Conservation (phyloP, 2,888 invertebrate species). For the Blastobasis adustella region DNA sequence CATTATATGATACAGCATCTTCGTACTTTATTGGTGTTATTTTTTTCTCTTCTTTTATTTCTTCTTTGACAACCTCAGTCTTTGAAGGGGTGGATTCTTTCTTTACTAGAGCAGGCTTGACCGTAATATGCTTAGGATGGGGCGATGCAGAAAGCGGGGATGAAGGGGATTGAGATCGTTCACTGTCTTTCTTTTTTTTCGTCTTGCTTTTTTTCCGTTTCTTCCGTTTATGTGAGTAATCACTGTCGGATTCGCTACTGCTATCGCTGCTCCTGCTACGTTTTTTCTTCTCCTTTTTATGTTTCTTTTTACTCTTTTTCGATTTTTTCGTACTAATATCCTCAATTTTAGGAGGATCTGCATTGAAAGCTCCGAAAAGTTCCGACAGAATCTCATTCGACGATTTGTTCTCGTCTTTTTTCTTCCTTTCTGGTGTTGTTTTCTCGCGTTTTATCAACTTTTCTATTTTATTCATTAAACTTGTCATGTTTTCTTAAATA, state of each 20-base stretch:
- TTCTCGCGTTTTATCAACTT: constrained; percentile 62
- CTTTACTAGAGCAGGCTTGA: constrained; percentile 27
- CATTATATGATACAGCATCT: constrained; percentile 14
- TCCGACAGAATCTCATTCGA: constrained; percentile 89
- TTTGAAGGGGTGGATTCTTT: constrained; percentile 15
- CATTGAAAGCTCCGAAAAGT: constrained; percentile 85
- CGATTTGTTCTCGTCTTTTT: constrained; percentile 74
- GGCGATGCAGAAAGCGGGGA: constrained; percentile 38
- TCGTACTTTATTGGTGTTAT: constrained; percentile 34
- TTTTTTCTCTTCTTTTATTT: constrained; percentile 22
- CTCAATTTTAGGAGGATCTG: constrained; percentile 77
- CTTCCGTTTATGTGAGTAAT: constrained; percentile 71
- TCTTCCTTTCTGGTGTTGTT: constrained; percentile 56
- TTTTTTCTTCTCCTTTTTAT: constrained; percentile 76
- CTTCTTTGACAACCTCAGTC: constrained; percentile 20
- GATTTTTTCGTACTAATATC: constrained; percentile 52
- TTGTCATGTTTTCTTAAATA: constrained; percentile 36
- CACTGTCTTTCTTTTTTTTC: constrained; percentile 41
- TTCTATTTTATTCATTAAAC: constrained; percentile 61
- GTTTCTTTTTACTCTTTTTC: constrained; percentile 76
- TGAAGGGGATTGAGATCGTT: constrained; percentile 29
- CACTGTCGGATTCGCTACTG: constrained; percentile 54
- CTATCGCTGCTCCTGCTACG: constrained; percentile 54
- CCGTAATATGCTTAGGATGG: constrained; percentile 10
- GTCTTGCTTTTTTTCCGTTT: constrained; percentile 74